Percentiles rank a stretch among this genome's conserved stretches.
phyloP scores from a whole-genome alignment of 2,797 vertebrate genomes.

The Nasua narica region DNA sequence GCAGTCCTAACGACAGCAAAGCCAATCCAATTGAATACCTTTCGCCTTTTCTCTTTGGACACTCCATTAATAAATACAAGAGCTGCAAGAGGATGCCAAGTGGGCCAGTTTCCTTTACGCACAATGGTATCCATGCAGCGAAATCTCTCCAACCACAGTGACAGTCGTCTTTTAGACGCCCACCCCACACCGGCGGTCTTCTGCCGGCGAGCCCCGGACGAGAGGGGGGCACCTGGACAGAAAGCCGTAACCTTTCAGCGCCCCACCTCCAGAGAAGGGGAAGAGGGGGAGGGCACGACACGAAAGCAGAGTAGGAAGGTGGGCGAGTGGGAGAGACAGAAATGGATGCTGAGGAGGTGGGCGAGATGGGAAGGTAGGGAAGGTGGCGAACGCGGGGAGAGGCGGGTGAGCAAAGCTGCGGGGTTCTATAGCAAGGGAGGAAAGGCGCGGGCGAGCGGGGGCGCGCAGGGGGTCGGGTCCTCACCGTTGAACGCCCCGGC shows the following conservation, averaged over 20 bases:
- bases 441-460: background rate
- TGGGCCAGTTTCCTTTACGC: background rate
- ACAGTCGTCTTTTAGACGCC: constrained; percentile 50
- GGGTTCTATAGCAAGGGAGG: background rate
- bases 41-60: constrained; percentile 30
- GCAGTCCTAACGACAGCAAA: background rate
- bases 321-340: constrained; percentile 68
- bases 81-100: background rate
- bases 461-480: background rate
- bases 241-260: background rate
- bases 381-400: background rate
- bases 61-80: constrained; percentile 34
- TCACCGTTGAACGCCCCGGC: constrained; percentile 75
- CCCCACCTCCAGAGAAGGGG: background rate
- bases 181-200: background rate
- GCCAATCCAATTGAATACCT: background rate
- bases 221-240: background rate
- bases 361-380: constrained; percentile 1
- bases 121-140: background rate
- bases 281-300: background rate
- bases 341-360: constrained; percentile 68
- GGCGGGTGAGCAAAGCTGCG: background rate
- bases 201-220: background rate
- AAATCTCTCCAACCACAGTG: background rate
- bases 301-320: constrained; percentile 57